These are phyloP conservation scores for Abrostola triplasia DNA, from an alignment of 2,888 invertebrate genomes.

Conservation along the genomic window DNA sequence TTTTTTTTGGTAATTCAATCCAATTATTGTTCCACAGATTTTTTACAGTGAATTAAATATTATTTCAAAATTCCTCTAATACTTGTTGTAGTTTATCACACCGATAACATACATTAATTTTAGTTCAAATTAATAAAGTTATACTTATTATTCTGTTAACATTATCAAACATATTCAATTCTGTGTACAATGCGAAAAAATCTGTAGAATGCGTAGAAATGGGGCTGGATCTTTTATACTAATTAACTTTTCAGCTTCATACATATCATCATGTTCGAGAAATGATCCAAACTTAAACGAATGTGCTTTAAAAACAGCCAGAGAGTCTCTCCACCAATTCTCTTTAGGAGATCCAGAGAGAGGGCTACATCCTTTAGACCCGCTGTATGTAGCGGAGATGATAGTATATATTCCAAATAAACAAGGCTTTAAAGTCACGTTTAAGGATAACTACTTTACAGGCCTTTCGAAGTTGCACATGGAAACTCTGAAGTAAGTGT, in stretches of 20 bases:
- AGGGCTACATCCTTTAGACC: conserved; percentile 69
- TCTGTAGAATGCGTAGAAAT: too few relatives aligned
- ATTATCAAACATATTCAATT: not conserved
- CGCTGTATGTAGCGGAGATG: conserved; percentile 72
- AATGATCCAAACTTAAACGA: conserved; percentile 75
- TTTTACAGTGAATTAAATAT: too few relatives aligned
- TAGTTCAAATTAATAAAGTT: too few relatives aligned
- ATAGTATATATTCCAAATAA: conserved; percentile 73
- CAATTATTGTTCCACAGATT: too few relatives aligned
- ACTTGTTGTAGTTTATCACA: too few relatives aligned
- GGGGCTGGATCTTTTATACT: too few relatives aligned
- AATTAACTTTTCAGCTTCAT: conserved; percentile 64
- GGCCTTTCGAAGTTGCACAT: conserved; percentile 72
- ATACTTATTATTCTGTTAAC: too few relatives aligned
- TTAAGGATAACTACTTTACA: conserved; percentile 73
- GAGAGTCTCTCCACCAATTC: conserved; percentile 69
- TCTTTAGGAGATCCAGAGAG: conserved; percentile 69
- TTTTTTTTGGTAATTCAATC: too few relatives aligned
- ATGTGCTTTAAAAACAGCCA: conserved; percentile 72
- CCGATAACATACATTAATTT: too few relatives aligned
- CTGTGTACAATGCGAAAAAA: too few relatives aligned
- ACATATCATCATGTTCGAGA: conserved; percentile 72
- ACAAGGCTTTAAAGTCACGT: conserved; percentile 71
- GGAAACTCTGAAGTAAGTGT: conserved; percentile 68
- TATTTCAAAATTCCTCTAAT: too few relatives aligned